Evolutionary conservation across 2,888 invertebrate genomes (phyloP).

Genomic region (Tolmerus cingulatus): DNA sequence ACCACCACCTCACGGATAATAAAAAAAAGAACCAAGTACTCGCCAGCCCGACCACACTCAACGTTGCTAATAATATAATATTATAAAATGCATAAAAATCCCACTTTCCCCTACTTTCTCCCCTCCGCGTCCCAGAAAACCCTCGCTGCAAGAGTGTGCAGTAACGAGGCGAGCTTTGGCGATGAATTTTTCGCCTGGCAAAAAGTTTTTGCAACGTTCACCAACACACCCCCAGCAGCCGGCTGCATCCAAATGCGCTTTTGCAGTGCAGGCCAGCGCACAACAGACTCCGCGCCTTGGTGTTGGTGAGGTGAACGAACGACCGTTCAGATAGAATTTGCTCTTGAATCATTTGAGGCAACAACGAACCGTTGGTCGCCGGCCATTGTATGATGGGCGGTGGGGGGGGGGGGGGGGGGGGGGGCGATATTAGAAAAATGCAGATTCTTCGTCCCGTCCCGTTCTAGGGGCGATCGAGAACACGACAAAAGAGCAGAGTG

Average conservation of each 20-base stretch:
- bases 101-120: background rate
- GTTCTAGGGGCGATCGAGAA: background rate
- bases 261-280: background rate
- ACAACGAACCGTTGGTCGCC: constrained; percentile 7
- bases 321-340: constrained; percentile 49
- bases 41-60: background rate
- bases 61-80: constrained; percentile 7
- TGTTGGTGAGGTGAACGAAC: constrained; percentile 48
- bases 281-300: background rate
- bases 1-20: background rate
- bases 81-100: constrained; percentile 34
- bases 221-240: background rate
- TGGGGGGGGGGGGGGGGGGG: background rate
- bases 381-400: too few relatives aligned
- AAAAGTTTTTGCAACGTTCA: constrained; percentile 10
- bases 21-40: background rate
- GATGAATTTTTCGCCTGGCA: background rate
- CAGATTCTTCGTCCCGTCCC: constrained; percentile 10
- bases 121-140: background rate
- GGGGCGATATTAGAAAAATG: background rate
- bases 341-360: constrained; percentile 46
- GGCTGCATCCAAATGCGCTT: background rate
- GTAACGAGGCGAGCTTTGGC: background rate
- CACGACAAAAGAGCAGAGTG: background rate
- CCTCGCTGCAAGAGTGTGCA: background rate